These are phyloP conservation scores for Grantiella picta DNA, from an alignment of 2,113 vertebrate species.

Conservation along the genomic window DNA sequence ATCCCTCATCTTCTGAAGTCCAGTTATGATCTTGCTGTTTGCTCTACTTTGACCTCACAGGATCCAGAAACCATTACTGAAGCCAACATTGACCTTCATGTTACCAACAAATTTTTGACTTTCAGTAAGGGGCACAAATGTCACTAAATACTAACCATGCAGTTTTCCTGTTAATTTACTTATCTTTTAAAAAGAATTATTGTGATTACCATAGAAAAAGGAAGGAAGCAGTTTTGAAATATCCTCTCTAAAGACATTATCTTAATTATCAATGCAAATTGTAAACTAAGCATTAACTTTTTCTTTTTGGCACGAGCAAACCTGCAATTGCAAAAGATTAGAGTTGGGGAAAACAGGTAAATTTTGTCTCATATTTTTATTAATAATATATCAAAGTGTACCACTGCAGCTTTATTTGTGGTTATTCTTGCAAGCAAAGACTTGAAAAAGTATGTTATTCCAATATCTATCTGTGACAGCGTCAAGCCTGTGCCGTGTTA, in stretches of 20 bases:
- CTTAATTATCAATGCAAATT: neutral
- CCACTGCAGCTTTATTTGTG: neutral
- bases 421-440: neutral
- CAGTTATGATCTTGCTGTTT: neutral
- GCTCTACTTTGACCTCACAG: neutral
- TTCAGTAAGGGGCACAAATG: neutral
- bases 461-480: neutral
- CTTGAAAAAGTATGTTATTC: neutral
- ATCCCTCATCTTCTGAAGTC: neutral
- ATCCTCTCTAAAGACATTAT: neutral
- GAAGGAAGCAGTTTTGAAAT: neutral
- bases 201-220: neutral
- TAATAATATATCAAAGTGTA: neutral
- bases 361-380: neutral
- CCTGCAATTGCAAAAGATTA: neutral
- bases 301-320: neutral
- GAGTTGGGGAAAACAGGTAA: neutral
- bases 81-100: neutral
- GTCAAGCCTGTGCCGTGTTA: neutral
- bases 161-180: neutral
- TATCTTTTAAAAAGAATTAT: neutral
- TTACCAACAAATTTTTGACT: neutral
- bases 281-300: neutral
- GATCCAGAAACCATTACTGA: neutral
- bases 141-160: neutral